Percentiles rank a stretch among this genome's conserved stretches.
phyloP scores from a whole-genome alignment of 1,140 invertebrate genomes.

The Aphis gossypii region DNA sequence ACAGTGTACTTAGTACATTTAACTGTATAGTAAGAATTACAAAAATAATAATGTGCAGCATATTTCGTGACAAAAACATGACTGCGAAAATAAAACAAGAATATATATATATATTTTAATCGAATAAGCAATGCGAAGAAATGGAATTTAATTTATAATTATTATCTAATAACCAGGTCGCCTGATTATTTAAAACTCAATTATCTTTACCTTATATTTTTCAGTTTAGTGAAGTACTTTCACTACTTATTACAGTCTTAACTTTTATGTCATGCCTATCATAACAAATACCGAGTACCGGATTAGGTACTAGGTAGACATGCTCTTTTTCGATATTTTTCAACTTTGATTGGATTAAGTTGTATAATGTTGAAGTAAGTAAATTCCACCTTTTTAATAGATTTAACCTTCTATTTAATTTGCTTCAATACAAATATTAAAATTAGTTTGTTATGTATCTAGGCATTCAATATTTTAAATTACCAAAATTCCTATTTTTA shows the following conservation, averaged over 20 bases:
- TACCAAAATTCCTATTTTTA: neutral
- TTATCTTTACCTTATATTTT: neutral
- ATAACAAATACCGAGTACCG: neutral
- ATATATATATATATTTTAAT: neutral
- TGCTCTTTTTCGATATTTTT: neutral
- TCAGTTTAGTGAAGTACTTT: neutral
- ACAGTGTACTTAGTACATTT: neutral
- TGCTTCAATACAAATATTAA: neutral
- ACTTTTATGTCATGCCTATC: neutral
- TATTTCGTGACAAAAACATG: neutral
- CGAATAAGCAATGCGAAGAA: neutral
- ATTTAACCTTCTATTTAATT: neutral
- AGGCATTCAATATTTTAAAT: neutral
- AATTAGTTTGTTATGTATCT: neutral
- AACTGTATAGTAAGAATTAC: neutral
- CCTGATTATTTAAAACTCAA: neutral
- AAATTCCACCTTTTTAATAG: neutral
- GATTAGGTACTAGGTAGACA: neutral
- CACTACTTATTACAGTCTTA: neutral
- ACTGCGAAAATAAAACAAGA: neutral
- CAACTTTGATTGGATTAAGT: neutral
- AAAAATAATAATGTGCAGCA: neutral
- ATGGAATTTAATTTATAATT: neutral
- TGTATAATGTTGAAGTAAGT: neutral
- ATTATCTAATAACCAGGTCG: neutral